Base-by-base conservation (phyloP, 2,113 vertebrate genomes). In the Gobiocypris rarus region DNA sequence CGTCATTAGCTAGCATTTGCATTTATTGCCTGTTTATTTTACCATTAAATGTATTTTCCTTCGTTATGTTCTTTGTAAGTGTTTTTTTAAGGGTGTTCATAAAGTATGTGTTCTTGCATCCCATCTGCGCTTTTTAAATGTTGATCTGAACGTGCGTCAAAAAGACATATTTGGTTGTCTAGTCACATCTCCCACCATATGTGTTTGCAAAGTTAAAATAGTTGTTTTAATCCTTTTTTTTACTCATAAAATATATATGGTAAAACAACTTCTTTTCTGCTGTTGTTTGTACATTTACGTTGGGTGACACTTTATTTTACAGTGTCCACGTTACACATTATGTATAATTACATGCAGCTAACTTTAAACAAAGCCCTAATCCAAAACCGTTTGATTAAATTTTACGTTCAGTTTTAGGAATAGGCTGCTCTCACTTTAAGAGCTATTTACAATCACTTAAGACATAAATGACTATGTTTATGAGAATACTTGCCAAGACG, bases 1-100 rank as follows among this genome's bases (percentile, higher is more conserved):
- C 2, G 22, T 70, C 63, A 38, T 81, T 81, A 81, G 63, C 48
- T 24, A 54, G 10, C 28, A 70, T 81, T 69, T 69, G 63, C 63
- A 22, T 81, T 54, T 70, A 70, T 69, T 34, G 50, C 24, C 24
- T 80, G 59, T 34, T 80, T 80, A 80, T 80, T 67, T 80, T 48
- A 65, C 41, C 77, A 50, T 61, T 41, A 61, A 43, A 28, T 74
- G 41, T 75, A 70, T 76, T 48, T 86, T 77, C 56, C 78, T 14
- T 41, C 43, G 24, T 6, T 84, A 50, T 45, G 56, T 63, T 65
- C 43, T 80, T 63, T 61, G 11, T 63, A 26, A 48, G 43, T 80
- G 71, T 28, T 52, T 52, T 79, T 80, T 80, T 61, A 41, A n/a
- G 7, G 56, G 34, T 24, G 7, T 80, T 8, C 8, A 61, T 31